Percentiles rank a stretch among this genome's conserved stretches.
phyloP scores from a whole-genome alignment of 2,888 invertebrate genomes.

The Salticus scenicus region DNA sequence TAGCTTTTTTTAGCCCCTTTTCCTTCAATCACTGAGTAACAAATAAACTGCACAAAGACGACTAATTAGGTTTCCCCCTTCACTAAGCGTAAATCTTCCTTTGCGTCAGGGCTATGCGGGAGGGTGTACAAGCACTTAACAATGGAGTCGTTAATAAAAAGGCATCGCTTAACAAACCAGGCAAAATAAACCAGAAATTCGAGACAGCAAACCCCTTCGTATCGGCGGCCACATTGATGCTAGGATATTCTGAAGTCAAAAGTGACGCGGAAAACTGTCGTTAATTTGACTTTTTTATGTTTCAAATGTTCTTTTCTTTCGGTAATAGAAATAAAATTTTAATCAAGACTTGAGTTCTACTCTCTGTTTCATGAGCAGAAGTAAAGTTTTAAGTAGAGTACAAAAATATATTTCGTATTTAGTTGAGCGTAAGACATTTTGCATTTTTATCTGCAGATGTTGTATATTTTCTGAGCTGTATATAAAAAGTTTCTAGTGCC shows the following conservation, averaged over 20 bases:
- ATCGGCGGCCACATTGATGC: neutral
- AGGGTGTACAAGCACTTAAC: slow-evolving; percentile 37
- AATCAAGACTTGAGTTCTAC: neutral
- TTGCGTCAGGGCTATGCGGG: slow-evolving; percentile 33
- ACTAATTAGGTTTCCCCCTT: slow-evolving; percentile 58
- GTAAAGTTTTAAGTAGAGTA: too few relatives aligned
- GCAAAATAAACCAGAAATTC: slow-evolving; percentile 20
- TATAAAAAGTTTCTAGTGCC: too few relatives aligned
- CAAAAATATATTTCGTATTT: too few relatives aligned
- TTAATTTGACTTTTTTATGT: neutral
- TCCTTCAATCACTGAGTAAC: slow-evolving; percentile 57
- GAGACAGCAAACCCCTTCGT: neutral
- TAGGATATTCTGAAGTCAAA: neutral
- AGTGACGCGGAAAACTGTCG: neutral
- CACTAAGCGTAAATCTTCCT: slow-evolving; percentile 58
- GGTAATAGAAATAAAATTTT: slow-evolving; percentile 4
- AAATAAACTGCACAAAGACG: slow-evolving; percentile 56
- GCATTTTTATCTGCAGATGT: too few relatives aligned
- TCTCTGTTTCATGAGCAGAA: too few relatives aligned
- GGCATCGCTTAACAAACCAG: slow-evolving; percentile 28
- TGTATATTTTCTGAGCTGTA: too few relatives aligned
- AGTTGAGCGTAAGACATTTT: too few relatives aligned
- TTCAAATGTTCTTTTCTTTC: neutral
- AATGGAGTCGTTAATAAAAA: slow-evolving; percentile 62
- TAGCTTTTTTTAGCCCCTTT: neutral